Evolutionary conservation across 1,140 invertebrate species (phyloP).

Genomic region (Euwallacea similis): DNA sequence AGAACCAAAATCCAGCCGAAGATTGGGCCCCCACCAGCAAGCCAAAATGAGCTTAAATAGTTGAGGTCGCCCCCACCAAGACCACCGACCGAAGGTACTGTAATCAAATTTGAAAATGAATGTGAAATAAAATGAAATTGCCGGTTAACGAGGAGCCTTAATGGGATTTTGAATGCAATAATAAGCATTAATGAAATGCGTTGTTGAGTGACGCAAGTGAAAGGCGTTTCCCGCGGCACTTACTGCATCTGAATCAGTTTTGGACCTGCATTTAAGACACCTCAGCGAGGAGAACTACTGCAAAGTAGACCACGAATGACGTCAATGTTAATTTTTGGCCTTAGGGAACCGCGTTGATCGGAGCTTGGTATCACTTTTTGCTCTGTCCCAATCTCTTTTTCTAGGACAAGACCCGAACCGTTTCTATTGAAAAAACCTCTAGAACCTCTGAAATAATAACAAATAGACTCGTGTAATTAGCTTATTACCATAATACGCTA

Average conservation of each 20-base stretch:
- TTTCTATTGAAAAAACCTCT: too few species aligned
- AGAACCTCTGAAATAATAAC: too few species aligned
- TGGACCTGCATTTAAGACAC: neutral
- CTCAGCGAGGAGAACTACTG: conserved; percentile 1
- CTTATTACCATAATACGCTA: too few species aligned
- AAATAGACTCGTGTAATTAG: too few species aligned
- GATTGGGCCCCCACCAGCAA: neutral
- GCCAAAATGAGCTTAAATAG: conserved; percentile 37
- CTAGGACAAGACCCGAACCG: too few species aligned
- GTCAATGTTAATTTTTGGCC: conserved; percentile 17
- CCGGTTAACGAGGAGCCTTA: too few species aligned
- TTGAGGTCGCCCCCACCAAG: conserved; percentile 43
- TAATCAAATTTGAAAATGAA: conserved; percentile 15
- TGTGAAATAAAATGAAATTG: too few species aligned
- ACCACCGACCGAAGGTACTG: conserved; percentile 28
- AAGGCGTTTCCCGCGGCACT: conserved; percentile 2
- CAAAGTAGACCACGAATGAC: conserved; percentile 27
- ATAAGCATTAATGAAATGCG: too few species aligned
- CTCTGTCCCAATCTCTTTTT: neutral
- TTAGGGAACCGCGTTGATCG: neutral
- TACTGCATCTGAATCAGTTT: conserved; percentile 5
- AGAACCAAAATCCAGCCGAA: neutral
- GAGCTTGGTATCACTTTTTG: conserved; percentile 1
- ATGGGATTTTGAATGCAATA: too few species aligned
- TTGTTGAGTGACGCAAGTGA: conserved; percentile 11